Conservation (phyloP, 2,113 vertebrate species). For the Candoia aspera region DNA sequence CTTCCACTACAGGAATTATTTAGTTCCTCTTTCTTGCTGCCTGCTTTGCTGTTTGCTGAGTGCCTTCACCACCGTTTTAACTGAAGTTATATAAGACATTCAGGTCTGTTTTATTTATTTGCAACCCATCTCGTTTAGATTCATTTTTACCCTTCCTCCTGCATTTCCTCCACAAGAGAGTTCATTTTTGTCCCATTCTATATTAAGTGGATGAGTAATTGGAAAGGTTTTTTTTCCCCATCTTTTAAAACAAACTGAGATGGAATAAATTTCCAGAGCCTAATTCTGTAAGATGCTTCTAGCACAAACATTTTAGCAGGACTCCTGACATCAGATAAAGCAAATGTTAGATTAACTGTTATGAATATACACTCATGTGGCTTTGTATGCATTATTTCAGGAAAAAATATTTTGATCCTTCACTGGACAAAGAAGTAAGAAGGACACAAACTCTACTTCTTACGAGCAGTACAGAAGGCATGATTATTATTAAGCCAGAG, state of each 20-base stretch:
- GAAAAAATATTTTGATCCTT: neutral
- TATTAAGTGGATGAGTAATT: slow-evolving; percentile 18
- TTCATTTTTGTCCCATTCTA: slow-evolving; percentile 45
- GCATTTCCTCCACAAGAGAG: slow-evolving; percentile 43
- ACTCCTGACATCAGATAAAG: neutral
- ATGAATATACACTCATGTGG: neutral
- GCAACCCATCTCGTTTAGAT: slow-evolving; percentile 18
- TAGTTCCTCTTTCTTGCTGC: slow-evolving; percentile 22
- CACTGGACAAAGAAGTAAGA: neutral
- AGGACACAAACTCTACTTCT: neutral
- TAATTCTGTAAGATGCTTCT: neutral
- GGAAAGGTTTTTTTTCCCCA: neutral
- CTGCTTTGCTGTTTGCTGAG: slow-evolving; percentile 13
- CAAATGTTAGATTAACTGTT: neutral
- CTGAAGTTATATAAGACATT: slow-evolving; percentile 16
- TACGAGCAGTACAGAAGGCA: neutral
- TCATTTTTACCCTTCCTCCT: slow-evolving; percentile 30
- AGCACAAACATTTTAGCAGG: neutral
- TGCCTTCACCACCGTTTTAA: neutral
- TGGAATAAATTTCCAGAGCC: neutral
- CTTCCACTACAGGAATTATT: slow-evolving; percentile 33
- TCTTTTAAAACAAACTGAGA: slow-evolving; percentile 39
- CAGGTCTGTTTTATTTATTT: slow-evolving; percentile 24
- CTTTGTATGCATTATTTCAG: neutral
- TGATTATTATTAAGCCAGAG: neutral